phyloP scores from a whole-genome alignment of 2,888 invertebrate species.

The Omphaloscelis lunosa region DNA sequence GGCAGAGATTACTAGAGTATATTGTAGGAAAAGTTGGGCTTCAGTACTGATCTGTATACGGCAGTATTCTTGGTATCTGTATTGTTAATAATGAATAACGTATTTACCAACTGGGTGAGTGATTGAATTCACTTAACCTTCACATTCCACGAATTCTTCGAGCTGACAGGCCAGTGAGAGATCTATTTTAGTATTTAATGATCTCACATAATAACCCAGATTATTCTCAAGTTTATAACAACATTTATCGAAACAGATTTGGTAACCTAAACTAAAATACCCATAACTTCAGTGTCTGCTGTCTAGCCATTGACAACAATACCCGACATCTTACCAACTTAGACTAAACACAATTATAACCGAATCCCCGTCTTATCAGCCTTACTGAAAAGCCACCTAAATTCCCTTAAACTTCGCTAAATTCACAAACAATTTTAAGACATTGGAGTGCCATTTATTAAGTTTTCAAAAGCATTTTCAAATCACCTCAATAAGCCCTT shows the following conservation, averaged over 20 bases:
- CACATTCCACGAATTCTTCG: neutral
- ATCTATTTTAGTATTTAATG: neutral
- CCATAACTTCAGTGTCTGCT: constrained; percentile 37
- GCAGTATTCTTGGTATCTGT: neutral
- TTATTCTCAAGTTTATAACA: constrained; percentile 24
- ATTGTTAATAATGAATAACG: neutral
- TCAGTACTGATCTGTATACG: neutral
- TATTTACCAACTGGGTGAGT: neutral
- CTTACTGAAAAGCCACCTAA: constrained; percentile 57
- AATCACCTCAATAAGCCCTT: constrained; percentile 71
- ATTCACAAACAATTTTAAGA: constrained; percentile 64
- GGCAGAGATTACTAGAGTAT: neutral
- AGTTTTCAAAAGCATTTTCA: constrained; percentile 61
- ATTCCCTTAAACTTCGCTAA: constrained; percentile 61
- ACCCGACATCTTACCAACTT: constrained; percentile 35
- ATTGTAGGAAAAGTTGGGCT: neutral
- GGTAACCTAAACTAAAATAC: constrained; percentile 28
- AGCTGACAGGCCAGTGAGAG: neutral
- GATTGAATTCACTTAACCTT: neutral
- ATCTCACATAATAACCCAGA: neutral
- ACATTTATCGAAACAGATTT: constrained; percentile 33
- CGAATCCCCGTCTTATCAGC: constrained; percentile 43
- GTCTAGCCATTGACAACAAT: constrained; percentile 35
- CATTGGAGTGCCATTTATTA: constrained; percentile 65
- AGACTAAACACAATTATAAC: constrained; percentile 52